A percentile compares a stretch with the other conserved stretches of the same genome.
phyloP scores from a whole-genome alignment of 1,140 invertebrate genomes.

The Nymphalis io region DNA sequence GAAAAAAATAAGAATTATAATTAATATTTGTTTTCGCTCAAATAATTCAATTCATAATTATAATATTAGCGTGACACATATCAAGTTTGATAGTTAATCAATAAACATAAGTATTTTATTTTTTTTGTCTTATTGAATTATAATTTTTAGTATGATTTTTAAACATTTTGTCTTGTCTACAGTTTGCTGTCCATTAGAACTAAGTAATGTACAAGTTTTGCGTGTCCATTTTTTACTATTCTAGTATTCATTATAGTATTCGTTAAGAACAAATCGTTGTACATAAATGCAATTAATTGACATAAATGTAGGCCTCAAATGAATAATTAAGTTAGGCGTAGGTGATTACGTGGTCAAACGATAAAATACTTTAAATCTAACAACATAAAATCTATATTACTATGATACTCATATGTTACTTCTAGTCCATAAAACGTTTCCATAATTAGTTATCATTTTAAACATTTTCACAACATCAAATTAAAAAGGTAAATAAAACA shows the following conservation, averaged over 20 bases:
- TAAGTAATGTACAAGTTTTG: conserved; percentile 13
- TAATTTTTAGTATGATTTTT: too few species aligned
- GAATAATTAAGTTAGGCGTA: conserved; percentile 62
- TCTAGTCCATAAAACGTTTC: neutral
- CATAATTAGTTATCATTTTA: too few species aligned
- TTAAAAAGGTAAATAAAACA: too few species aligned
- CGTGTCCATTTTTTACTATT: conserved; percentile 20
- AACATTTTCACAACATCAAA: too few species aligned
- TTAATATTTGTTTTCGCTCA: too few species aligned
- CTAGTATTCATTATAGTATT: conserved; percentile 37
- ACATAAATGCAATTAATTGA: conserved; percentile 57
- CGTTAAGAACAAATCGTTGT: conserved; percentile 55
- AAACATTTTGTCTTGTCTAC: neutral
- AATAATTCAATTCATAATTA: too few species aligned
- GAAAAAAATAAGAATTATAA: too few species aligned
- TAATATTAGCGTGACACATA: too few species aligned
- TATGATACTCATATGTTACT: neutral
- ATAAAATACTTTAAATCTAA: neutral
- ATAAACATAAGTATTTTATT: too few species aligned
- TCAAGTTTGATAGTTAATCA: too few species aligned
- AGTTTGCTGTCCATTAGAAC: neutral
- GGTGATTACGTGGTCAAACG: conserved; percentile 38
- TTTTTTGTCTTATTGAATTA: neutral
- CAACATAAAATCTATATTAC: neutral
- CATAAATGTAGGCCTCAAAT: conserved; percentile 56